Evolutionary conservation across 2,113 vertebrate species (phyloP), one percentile per base, ranked within the genome.

Genomic region (Halcyon malimbica): DNA sequence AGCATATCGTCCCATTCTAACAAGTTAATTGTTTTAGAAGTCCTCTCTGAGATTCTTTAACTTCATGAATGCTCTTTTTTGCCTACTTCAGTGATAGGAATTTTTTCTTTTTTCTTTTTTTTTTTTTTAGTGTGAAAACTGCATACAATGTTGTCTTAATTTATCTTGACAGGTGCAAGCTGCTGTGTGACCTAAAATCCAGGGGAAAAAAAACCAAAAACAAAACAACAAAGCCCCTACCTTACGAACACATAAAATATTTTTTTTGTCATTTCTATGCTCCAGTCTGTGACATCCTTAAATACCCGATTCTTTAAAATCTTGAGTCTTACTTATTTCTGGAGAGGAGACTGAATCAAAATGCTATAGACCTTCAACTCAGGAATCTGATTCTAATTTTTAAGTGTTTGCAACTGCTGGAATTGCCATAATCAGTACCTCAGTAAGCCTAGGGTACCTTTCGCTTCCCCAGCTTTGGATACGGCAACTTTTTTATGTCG

Each of bases 211-310:
- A 57, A 57, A 18, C 28, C 28, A 18, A n/a, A n/a, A 35, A 5
- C 50, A 13, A 25, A 0, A 0, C 5, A 37, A 14, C 18, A 33
- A 70, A 59, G 11, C 0, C 7, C 5, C 5, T 44, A 18, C 5
- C 6, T 65, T 84, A 77, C 46, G 74, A 88, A 37, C 19, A 8
- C 7, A 28, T 86, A 56, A 77, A 90, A 53, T 54, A 62, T 2
- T 51, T 87, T 84, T 70, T 81, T 70, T 77, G 4, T 67, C 11
- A 60, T 67, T 78, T 94, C 84, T 67, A 31, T 4, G 0, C 31
- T 63, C n/a, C 13, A 80, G 41, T 46, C 7, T 23, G 48, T 68
- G n/a, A 31, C 11, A 69, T 65, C 14, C 9, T 83, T 74, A 50
- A 83, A 70, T 25, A 78, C 3, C 1, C 19, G 25, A 21, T 71